Evolutionary conservation across 2,113 vertebrate species (phyloP), one percentile per base, ranked within the genome.

Genomic region (Illadopsis cleaveri): DNA sequence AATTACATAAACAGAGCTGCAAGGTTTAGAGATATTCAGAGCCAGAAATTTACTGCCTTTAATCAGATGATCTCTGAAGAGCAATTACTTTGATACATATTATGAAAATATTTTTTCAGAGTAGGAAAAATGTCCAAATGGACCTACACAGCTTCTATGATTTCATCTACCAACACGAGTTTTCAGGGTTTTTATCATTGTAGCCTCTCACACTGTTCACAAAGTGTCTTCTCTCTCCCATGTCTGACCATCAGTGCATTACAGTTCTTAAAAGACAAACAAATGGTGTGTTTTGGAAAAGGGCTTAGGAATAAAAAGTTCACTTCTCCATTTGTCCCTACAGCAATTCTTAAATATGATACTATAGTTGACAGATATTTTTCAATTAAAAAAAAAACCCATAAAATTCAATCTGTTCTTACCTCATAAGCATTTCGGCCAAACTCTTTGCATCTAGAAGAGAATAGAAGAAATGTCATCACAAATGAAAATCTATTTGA

Each of bases 371-470:
- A 89, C 15, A 82, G 44, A 72, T 6, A 35, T 45, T 60, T 53
- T 68, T 64, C 16, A 68, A 15, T 48, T 69, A 8, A 31, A 65
- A 84, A 86, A 47, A 17, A 79, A 10, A 15, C 27, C 14, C 27
- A n/a, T 56, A 44, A 58, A 25, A 64, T 18, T 35, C n/a, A 62
- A 33, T 11, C 50, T 88, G 16, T 68, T 94, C 98, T 98, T 98
- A 99, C 99, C 99, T 99, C 99, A 99, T 99, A 83, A 99, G 98
- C 99, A 99, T 99, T 98, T 99, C 99, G 21, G 99, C 99, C 95
- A 99, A 98, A 97, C 99, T 99, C 97, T 99, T 99, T 70, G 99
- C 99, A 99, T 99, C 99, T 99, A 98, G 90, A 96, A 98, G 96
- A 98, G 96, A 98, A 98, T 0, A 98, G 96, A 98, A 86, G 94